Percentiles rank a stretch among this genome's conserved stretches.
Evolutionary conservation across 2,113 vertebrate species (phyloP).

Genomic region (Chamaea fasciata): DNA sequence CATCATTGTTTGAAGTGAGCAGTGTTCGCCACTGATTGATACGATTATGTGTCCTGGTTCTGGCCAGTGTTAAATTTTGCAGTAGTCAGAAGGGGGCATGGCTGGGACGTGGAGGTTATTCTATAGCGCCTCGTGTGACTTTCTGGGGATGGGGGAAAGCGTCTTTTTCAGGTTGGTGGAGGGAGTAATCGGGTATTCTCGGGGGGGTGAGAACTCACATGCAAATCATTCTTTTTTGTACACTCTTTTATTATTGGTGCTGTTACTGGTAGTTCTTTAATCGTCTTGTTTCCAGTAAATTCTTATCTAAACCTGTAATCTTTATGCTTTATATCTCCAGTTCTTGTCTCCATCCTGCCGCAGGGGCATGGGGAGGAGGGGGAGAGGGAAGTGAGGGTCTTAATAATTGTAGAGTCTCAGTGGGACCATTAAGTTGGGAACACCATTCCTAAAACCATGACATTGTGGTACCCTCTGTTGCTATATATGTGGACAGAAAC

Average conservation of each 20-base stretch:
- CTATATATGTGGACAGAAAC: neutral
- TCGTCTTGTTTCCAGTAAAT: neutral
- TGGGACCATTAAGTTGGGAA: neutral
- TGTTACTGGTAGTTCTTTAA: neutral
- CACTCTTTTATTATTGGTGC: neutral
- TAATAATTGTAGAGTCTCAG: neutral
- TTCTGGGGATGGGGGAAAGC: neutral
- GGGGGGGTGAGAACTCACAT: neutral
- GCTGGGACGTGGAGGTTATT: neutral
- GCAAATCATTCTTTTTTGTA: rapidly evolving
- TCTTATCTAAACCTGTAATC: neutral
- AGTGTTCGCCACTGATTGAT: neutral
- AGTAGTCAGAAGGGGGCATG: neutral
- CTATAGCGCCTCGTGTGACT: rapidly evolving
- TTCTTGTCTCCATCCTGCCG: neutral
- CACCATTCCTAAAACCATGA: neutral
- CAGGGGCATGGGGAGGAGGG: neutral
- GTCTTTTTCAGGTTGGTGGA: neutral
- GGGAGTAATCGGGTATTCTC: neutral
- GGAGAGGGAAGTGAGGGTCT: neutral
- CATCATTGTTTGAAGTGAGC: neutral
- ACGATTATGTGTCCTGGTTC: neutral
- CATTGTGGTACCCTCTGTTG: neutral
- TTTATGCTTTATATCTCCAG: neutral
- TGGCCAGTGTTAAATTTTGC: neutral